These are phyloP conservation scores for Steromphala cineraria DNA, from an alignment of 2,888 invertebrate genomes.

Conservation along the genomic window DNA sequence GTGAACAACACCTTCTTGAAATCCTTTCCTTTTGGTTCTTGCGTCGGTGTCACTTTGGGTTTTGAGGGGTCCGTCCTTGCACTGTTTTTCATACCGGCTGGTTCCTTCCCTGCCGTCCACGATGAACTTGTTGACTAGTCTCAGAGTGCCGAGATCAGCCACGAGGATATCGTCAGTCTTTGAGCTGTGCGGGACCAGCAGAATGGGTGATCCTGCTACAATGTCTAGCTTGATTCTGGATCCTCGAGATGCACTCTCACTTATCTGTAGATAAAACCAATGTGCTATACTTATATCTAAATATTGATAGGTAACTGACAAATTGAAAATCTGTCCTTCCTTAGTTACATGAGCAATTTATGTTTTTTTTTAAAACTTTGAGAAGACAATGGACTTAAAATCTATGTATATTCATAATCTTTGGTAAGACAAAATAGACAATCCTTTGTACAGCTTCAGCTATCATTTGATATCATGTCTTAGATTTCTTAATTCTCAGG, in stretches of 20 bases:
- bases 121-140: constrained; percentile 86
- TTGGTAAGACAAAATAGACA: no score
- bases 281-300: no score
- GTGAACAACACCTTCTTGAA: constrained; percentile 29
- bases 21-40: not conserved
- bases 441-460: no score
- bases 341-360: no score
- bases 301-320: no score
- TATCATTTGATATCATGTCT: no score
- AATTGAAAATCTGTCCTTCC: no score
- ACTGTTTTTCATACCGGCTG: constrained; percentile 6
- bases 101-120: constrained; percentile 62
- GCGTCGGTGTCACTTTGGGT: constrained; percentile 4
- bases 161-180: constrained; percentile 86
- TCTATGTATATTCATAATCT: no score
- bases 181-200: constrained; percentile 90
- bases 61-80: not conserved
- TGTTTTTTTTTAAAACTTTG: no score
- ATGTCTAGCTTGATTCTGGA: constrained; percentile 80
- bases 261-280: constrained; percentile 66
- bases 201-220: constrained; percentile 86
- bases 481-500: no score
- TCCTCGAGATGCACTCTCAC: constrained; percentile 71
- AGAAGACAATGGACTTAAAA: no score
- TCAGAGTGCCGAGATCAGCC: constrained; percentile 87